Base-by-base conservation (phyloP, 1,140 invertebrate genomes). In the Drosophila busckii region DNA sequence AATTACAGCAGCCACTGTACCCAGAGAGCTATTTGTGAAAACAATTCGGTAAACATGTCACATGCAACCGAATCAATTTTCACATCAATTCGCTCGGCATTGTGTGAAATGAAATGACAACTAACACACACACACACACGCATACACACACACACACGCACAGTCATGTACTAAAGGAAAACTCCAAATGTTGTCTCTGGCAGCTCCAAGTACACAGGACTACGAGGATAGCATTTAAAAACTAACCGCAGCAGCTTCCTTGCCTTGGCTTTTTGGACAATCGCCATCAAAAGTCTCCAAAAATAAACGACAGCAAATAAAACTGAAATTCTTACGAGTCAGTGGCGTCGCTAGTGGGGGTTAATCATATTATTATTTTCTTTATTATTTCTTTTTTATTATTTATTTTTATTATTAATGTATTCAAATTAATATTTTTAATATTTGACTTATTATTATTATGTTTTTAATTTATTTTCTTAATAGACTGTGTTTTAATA, bases 31-130 rank as follows among this genome's bases (percentile, higher is more conserved):
- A 46, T 19, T 55, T 42, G 46, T 65, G 48, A 69, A n/a, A 75
- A 75, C 60, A 75, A 83, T 83, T 82, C 65, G 35, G 70, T 56
- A 82, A 75, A 83, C 76, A 82, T 76, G 75, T 82, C 75, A 70
- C 75, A 83, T 82, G 70, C 75, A 83, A 76, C 66, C 41, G 70
- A 83, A 82, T 83, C 75, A 82, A 83, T 82, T 82, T 76, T 76
- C 73, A 50, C 58, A 78, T 82, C 68, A 82, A 78, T 82, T 80
- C 60, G 68, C n/a, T 63, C 55, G 44, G 37, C 61, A 80, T 75
- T 82, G 69, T 76, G 54, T 48, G 53, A 70, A 68, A 60, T 60
- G 49, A 60, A 69, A 75, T 65, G 70, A 58, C 59, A 75, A 68
- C 61, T 48, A 45, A 45, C 32, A 63, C n/a, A n/a, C n/a, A n/a